Evolutionary conservation across 2,888 invertebrate genomes (phyloP), one percentile per base, ranked within the genome.

Genomic region (Saturnia pavonia): DNA sequence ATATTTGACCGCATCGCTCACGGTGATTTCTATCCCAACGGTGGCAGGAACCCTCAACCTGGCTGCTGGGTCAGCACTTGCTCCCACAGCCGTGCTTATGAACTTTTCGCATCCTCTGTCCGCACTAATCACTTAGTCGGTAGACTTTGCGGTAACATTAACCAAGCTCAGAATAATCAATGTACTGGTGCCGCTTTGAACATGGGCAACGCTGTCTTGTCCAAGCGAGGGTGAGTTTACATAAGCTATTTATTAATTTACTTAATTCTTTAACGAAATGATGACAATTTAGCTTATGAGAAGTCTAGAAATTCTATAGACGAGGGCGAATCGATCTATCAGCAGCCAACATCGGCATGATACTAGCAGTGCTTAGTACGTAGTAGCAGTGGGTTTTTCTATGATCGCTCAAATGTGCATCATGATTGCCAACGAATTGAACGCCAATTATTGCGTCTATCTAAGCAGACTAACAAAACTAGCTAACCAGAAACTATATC

Each of bases 21-120:
- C 66, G 82, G 84, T 16, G 88, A 92, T 77, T 93, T 92, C 80
- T 94, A 91, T 77, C 90, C 91, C 7, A 92, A 92, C 74, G 91
- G 91, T 0, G 92, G 91, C 67, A 83, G 82, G 8, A 82, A 84
- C 74, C 82, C 84, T 3, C 91, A 92, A 75, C 91, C 92, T 0
- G 91, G 92, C 0, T 93, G 92, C 74, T 74, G 72, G 70, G 19
- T 80, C 60, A 87, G 82, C 74, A 82, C 82, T 2, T 92, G 92
- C 78, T 89, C 90, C 0, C 92, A 92, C 75, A 74, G 87, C 40
- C 86, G 91, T 2, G 83, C 88, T 0, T 78, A 78, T 16, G 78
- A 88, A 27, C 72, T 89, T 0, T 89, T 90, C 73, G 89, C 91
- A 0, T 81, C 91, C 14, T 86, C 80, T 70, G 80, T 91, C 16